Percentiles rank a stretch among this genome's conserved stretches.
Evolutionary conservation across 2,113 vertebrate genomes (phyloP).

Genomic region (Rhabdomys dilectus): DNA sequence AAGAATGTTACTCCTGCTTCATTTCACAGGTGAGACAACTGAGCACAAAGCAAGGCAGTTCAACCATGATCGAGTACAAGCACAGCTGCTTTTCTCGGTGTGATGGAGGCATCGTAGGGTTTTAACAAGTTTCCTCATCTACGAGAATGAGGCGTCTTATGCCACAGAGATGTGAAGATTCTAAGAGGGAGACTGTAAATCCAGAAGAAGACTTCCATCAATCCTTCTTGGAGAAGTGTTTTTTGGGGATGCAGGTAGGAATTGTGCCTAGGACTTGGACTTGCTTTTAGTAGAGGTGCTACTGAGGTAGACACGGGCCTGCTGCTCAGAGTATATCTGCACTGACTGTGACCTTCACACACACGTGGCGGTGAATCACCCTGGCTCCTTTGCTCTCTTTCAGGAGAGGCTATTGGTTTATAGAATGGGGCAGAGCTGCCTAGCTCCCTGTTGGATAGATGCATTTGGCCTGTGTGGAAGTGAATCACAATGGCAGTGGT

Average conservation of each 20-base stretch:
- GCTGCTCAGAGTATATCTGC: accelerated
- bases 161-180: neutral
- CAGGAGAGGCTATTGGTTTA: neutral
- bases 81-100: neutral
- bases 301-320: neutral
- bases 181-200: neutral
- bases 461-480: neutral
- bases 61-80: neutral
- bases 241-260: accelerated
- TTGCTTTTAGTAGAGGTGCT: neutral
- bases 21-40: neutral
- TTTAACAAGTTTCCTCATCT: neutral
- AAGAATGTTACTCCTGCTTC: neutral
- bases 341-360: neutral
- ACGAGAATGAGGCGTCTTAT: neutral
- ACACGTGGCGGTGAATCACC: accelerated
- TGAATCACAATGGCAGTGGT: neutral
- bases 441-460: neutral
- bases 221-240: neutral
- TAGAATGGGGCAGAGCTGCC: neutral
- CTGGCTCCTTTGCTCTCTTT: neutral
- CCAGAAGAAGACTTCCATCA: neutral
- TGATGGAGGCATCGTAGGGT: neutral
- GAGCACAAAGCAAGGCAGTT: neutral
- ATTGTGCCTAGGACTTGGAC: neutral